phyloP scores from a whole-genome alignment of 1,140 invertebrate species.

The Teleopsis dalmanni region DNA sequence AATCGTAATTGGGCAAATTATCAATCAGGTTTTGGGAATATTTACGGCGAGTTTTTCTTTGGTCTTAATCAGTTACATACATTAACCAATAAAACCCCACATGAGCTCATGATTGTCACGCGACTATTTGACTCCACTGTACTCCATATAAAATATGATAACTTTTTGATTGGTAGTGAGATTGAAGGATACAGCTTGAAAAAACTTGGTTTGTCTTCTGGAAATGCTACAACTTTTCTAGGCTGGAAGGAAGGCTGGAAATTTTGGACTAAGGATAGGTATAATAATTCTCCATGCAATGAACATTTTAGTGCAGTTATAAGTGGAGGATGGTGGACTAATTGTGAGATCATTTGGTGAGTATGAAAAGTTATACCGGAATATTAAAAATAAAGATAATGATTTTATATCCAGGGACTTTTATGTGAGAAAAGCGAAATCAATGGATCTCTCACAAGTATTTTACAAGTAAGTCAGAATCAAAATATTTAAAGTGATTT shows the following conservation, averaged over 20 bases:
- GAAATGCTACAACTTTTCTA: slow-evolving; percentile 25
- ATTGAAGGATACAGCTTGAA: slow-evolving; percentile 56
- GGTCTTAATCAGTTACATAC: slow-evolving; percentile 53
- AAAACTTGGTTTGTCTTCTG: slow-evolving; percentile 52
- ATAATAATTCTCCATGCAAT: no score
- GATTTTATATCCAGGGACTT: no score
- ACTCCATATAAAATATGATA: slow-evolving; percentile 54
- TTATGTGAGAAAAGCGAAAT: no score
- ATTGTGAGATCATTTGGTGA: no score
- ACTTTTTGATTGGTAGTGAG: slow-evolving; percentile 58
- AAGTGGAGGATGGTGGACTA: no score
- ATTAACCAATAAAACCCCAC: slow-evolving; percentile 52
- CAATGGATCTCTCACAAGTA: no score
- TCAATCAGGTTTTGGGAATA: slow-evolving; percentile 54
- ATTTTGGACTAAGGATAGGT: slow-evolving; percentile 24
- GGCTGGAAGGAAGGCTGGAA: slow-evolving; percentile 23
- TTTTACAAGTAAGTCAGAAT: no score
- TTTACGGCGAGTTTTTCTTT: slow-evolving; percentile 55
- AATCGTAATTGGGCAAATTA: slow-evolving; percentile 56
- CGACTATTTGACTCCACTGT: slow-evolving; percentile 51
- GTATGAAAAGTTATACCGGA: no score
- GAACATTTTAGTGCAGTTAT: no score
- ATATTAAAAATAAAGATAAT: no score
- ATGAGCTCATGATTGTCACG: slow-evolving; percentile 56
- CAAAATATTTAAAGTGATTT: no score